Conservation (phyloP, 1,140 invertebrate genomes). For the Lasioglossum baleicum region DNA sequence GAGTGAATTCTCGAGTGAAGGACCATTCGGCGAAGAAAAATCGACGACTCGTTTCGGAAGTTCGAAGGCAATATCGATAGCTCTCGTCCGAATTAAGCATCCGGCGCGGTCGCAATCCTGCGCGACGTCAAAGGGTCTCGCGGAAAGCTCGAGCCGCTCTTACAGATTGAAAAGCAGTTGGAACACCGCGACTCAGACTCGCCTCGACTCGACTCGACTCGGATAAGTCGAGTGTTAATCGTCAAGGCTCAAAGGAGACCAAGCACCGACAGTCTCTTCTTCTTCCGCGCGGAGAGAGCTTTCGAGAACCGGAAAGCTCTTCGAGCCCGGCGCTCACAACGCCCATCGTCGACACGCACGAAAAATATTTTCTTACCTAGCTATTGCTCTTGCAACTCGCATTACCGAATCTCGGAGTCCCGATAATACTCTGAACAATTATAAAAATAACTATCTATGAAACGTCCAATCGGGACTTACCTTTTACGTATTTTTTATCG, state of each 20-base stretch:
- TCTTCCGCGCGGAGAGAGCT: slow-evolving; percentile 15
- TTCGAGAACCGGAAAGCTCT: slow-evolving; percentile 9
- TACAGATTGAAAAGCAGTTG: slow-evolving; percentile 33
- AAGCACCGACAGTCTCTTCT: neutral
- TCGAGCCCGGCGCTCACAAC: neutral
- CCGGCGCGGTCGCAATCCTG: neutral
- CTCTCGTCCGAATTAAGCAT: neutral
- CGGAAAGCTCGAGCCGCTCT: slow-evolving; percentile 20
- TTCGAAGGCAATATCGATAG: slow-evolving; percentile 7
- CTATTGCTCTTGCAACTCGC: too few relatives aligned
- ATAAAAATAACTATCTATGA: too few relatives aligned
- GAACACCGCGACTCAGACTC: slow-evolving; percentile 3
- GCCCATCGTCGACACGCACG: slow-evolving; percentile 2
- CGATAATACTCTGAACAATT: neutral
- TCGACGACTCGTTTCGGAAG: neutral
- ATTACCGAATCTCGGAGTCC: too few relatives aligned
- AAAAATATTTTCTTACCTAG: slow-evolving; percentile 14
- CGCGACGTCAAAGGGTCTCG: neutral
- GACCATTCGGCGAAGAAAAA: too few relatives aligned
- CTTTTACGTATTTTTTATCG: too few relatives aligned
- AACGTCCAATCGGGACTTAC: too few relatives aligned
- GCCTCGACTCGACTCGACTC: neutral
- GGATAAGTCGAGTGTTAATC: slow-evolving; percentile 47
- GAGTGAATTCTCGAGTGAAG: too few relatives aligned
- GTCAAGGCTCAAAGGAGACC: slow-evolving; percentile 24